These are phyloP conservation scores for Nasonovia ribisnigri DNA, from an alignment of 2,888 invertebrate species.

Conservation along the genomic window DNA sequence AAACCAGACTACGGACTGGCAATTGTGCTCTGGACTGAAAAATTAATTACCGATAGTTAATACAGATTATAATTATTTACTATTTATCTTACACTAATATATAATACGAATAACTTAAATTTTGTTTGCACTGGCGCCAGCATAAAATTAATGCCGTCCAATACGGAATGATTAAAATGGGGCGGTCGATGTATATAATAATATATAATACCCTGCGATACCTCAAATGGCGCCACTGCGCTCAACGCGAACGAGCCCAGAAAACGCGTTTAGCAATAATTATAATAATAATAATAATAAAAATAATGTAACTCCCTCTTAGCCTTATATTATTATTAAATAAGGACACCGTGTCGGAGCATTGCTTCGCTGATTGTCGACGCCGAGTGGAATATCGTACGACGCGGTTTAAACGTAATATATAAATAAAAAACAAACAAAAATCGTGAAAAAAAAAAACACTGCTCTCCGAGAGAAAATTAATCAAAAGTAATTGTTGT, in stretches of 20 bases:
- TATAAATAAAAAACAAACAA: not conserved
- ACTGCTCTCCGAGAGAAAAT: not conserved
- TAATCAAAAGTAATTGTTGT: slow-evolving; percentile 40
- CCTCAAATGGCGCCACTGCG: not conserved
- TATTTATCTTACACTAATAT: not conserved
- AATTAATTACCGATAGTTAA: not conserved
- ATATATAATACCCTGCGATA: not conserved
- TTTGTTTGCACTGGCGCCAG: not conserved
- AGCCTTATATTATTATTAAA: not conserved
- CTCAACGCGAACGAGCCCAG: not conserved
- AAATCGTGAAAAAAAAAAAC: not conserved
- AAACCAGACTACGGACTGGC: not conserved
- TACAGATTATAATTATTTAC: not conserved
- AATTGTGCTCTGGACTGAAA: not conserved
- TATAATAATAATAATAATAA: not conserved
- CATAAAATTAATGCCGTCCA: not conserved
- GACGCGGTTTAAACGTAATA: not conserved
- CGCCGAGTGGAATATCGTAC: not conserved
- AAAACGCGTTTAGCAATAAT: not conserved
- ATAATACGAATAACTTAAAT: not conserved
- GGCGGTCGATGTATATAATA: not conserved
- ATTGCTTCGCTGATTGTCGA: not conserved
- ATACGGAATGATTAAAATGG: not conserved
- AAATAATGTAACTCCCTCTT: not conserved
- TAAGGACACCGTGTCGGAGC: not conserved